These are phyloP conservation scores for Epizoanthus fatuus DNA, from an alignment of 92 coral and sea anemone genomes.

Conservation along the genomic window DNA sequence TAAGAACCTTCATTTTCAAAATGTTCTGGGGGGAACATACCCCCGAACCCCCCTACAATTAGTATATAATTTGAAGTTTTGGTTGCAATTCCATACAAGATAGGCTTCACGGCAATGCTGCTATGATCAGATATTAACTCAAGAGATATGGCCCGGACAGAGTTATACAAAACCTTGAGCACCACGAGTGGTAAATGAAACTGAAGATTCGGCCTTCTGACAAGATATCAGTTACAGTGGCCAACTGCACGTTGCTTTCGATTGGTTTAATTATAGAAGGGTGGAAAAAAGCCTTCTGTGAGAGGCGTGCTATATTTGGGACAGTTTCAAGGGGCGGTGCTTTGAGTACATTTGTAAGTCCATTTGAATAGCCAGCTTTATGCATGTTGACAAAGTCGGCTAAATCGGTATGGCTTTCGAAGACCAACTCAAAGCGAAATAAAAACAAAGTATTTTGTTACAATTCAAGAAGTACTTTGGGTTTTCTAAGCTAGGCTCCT, in stretches of 20 bases:
- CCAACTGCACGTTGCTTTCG: too few species aligned
- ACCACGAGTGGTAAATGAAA: too few species aligned
- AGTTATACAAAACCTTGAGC: too few species aligned
- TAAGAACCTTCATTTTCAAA: too few species aligned
- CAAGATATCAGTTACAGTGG: too few species aligned
- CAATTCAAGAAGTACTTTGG: slow-evolving; percentile 34
- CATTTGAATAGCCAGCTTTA: slow-evolving; percentile 16
- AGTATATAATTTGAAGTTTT: not conserved
- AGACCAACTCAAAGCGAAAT: slow-evolving; percentile 78
- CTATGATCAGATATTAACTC: not conserved
- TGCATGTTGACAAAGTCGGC: slow-evolving; percentile 17
- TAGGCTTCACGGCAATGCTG: not conserved
- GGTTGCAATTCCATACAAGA: not conserved
- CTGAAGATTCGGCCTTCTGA: too few species aligned
- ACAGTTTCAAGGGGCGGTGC: slow-evolving; percentile 1
- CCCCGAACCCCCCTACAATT: not conserved
- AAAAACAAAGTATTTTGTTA: slow-evolving; percentile 62
- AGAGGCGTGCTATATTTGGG: not conserved
- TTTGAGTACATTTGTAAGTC: not conserved
- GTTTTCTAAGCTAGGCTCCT: not conserved
- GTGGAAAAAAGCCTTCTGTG: not conserved
- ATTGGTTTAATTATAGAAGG: not conserved
- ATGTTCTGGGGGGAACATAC: too few species aligned
- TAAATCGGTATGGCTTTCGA: slow-evolving; percentile 12
- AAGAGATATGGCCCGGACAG: too few species aligned